These are phyloP conservation scores for Bedellia somnulentella DNA, from an alignment of 2,888 invertebrate species.

Conservation along the genomic window DNA sequence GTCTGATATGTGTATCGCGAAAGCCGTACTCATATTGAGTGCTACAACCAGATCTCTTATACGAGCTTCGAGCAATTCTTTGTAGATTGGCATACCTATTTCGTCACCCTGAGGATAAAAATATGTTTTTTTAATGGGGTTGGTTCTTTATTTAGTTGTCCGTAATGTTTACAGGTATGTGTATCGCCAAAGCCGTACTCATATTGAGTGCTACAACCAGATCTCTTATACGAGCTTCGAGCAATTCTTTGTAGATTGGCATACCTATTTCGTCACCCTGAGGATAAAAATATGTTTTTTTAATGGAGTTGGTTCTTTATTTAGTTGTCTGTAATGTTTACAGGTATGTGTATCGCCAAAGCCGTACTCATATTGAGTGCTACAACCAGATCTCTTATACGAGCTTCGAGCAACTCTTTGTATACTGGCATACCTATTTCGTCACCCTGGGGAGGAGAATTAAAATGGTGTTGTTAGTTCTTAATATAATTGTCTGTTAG, in stretches of 20 bases:
- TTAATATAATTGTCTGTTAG: no score
- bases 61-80: conserved; percentile 63
- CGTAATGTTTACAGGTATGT: no score
- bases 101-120: conserved; percentile 21
- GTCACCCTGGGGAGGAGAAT: conserved; percentile 19
- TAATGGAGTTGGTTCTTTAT: no score
- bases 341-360: no score
- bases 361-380: conserved; percentile 80
- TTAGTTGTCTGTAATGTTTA: no score
- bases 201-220: conserved; percentile 71
- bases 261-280: conserved; percentile 30
- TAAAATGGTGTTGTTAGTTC: no score
- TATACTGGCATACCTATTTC: conserved; percentile 30
- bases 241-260: conserved; percentile 43
- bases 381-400: conserved; percentile 66
- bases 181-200: conserved; percentile 81
- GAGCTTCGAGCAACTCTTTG: conserved; percentile 62
- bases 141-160: no score
- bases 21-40: conserved; percentile 79
- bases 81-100: conserved; percentile 30
- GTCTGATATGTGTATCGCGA: no score
- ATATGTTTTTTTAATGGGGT: not conserved
- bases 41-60: conserved; percentile 67
- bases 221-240: conserved; percentile 68
- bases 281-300: conserved; percentile 1